Evolutionary conservation across 1,140 invertebrate species (phyloP), one percentile per base, ranked within the genome.

Genomic region (Anadara kagoshimensis): DNA sequence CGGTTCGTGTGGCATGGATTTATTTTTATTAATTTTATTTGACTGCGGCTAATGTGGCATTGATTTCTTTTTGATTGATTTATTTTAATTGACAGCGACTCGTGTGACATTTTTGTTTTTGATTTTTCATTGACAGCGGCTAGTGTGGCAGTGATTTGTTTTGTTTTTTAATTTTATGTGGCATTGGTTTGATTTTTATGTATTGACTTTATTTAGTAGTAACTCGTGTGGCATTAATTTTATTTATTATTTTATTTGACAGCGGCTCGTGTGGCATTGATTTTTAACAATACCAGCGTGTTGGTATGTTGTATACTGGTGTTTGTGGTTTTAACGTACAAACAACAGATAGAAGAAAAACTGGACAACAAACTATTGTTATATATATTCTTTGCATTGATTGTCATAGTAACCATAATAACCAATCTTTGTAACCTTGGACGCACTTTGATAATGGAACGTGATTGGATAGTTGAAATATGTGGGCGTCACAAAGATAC

Each of bases 391-490:
- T 70, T 70, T n/a, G 59, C 68, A 1, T 11, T 70, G 5, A 62
- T 70, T 18, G 36, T 70, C 10, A 70, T 70, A 29, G 36, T 70
- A 14, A 70, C 58, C 7, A 70, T 70, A 54, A 24, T 70, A 24
- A 47, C 68, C 8, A 70, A 70, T 43, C 41, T 70, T 22, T 62
- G 58, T 26, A 70, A 70, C 26, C 68, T 70, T 54, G 68, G 68
- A 54, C 58, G 68, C 14, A 62, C 59, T 24, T 26, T 70, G 36
- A 58, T 70, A 4, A 62, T 70, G 68, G 68, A 70, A 43, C 58
- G 68, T 26, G 68, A 70, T 53, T 70, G 68, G 68, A 70, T 70
- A 44, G 68, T 70, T 43, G 68, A 70, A 56, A 70, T 70, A 1
- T 70, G 68, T 56, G 47, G 45, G n/a, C 26, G 68, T 10, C 47